Evolutionary conservation across 1,140 invertebrate species (phyloP), one percentile per base, ranked within the genome.

Genomic region (Drosophila mauritiana): DNA sequence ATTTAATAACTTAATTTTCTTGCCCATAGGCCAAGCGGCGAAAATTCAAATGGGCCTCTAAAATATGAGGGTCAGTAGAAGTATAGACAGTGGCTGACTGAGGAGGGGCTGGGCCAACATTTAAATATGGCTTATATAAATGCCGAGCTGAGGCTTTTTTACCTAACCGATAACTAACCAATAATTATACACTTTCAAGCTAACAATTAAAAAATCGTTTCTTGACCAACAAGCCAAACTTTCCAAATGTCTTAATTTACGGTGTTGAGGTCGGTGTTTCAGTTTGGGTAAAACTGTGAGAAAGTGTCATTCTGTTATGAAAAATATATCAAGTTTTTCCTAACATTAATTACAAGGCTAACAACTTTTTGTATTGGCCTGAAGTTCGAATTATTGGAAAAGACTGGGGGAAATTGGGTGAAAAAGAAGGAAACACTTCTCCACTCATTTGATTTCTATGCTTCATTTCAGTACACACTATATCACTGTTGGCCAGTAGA

Each of bases 121-220:
- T 89, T 89, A 84, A 84, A 89, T 89, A 78, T 84, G 69, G 51
- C 80, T 89, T 88, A 89, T 65, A 73, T 88, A 88, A 88, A 13
- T 61, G 11, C 57, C 62, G 49, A 54, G 58, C 61, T 54, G 49
- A 72, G 80, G 62, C 43, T 57, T 70, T 70, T 72, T 78, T 65
- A 68, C 62, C 83, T 89, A 89, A 89, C 84, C 77, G 58, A 83
- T 80, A 84, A 68, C 80, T 80, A 85, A 89, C 68, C 64, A 84
- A 80, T 90, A 88, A 88, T 89, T 89, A 89, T 78, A 90, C 46
- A 64, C 57, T 59, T 39, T 39, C 51, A 59, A 84, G 76, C 73
- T 78, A 72, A 49, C 84, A 90, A 89, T 89, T 89, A 89, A 78
- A 89, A 89, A 84, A 84, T 88, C 80, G 63, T 89, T 89, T 82